These are phyloP conservation scores for Xylota segnis DNA, from an alignment of 2,888 invertebrate species.

Conservation along the genomic window DNA sequence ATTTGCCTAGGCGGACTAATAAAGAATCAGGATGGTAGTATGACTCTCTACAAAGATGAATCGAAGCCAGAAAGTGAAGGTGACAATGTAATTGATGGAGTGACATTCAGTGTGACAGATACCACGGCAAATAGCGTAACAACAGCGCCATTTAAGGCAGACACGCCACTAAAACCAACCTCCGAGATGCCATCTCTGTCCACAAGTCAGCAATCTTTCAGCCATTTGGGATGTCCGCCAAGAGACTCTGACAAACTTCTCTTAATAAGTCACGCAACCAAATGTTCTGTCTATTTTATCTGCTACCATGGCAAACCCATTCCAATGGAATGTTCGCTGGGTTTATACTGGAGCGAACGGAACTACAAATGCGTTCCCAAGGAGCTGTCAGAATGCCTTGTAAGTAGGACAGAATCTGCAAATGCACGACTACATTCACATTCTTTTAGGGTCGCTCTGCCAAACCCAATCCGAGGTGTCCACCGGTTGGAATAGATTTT, in stretches of 20 bases:
- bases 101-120: neutral
- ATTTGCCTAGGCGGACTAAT: conserved; percentile 21
- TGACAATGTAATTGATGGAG: too few relatives aligned
- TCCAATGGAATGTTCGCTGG: conserved; percentile 42
- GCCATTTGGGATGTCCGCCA: conserved; percentile 13
- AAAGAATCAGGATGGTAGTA: conserved; percentile 12
- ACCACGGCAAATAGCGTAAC: neutral
- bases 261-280: conserved; percentile 36
- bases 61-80: neutral
- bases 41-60: neutral
- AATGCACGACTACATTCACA: neutral
- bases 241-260: conserved; percentile 53
- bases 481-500: conserved; percentile 59
- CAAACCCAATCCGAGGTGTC: conserved; percentile 50
- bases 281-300: conserved; percentile 47
- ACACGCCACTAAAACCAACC: neutral
- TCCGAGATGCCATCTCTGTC: neutral
- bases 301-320: conserved; percentile 56
- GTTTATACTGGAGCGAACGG: conserved; percentile 79
- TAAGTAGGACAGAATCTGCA: conserved; percentile 62
- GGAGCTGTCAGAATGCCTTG: conserved; percentile 80
- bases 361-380: conserved; percentile 81
- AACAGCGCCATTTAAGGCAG: neutral
- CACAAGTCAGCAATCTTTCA: neutral
- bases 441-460: conserved; percentile 13